Evolutionary conservation across 2,888 invertebrate species (phyloP), one percentile per base, ranked within the genome.

Genomic region (Hipparchia sbordonii): DNA sequence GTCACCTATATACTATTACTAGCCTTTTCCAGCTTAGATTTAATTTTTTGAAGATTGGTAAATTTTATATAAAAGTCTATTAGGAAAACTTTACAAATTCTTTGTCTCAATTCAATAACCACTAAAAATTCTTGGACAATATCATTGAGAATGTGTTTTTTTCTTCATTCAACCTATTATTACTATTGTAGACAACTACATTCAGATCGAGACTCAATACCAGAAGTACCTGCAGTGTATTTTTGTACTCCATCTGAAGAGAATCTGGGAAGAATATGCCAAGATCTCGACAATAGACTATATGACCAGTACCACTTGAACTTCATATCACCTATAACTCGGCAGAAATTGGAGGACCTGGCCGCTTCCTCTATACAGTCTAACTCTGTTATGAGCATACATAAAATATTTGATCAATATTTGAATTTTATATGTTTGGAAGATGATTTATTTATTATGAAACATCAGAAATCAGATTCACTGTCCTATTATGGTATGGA

Each of bases 181-280:
- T 70, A n/a, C 63, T 56, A 63, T 75, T 88, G 92, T 89, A 98
- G 98, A 54, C 97, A 97, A 88, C 91, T 98, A 70, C 98, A 98
- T 90, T 97, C 97, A 7, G 97, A 97, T 85, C 95, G 98, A 74
- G 98, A 98, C 86, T 95, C 96, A n/a, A 98, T 99, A 82, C 99
- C 99, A 6, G 99, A 99, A 94, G 99, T 99, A 2, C 99, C 99
- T 66, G 99, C 99, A 0, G 97, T 99, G 57, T 99, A 99, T 88
- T 99, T 99, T 89, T 98, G 99, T 88, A 95, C 97, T 78, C 99
- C 99, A 3, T 97, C 97, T 10, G 98, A 99, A 84, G 99, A 99
- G 87, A 99, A 99, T 90, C 95, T 99, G 60, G 97, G 97, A 65
- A 95, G 99, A 78, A 98, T 99, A 77, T 97, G 97, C 77, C 98